Base-by-base conservation (phyloP, 2,797 vertebrate genomes). In the Potorous gilbertii region DNA sequence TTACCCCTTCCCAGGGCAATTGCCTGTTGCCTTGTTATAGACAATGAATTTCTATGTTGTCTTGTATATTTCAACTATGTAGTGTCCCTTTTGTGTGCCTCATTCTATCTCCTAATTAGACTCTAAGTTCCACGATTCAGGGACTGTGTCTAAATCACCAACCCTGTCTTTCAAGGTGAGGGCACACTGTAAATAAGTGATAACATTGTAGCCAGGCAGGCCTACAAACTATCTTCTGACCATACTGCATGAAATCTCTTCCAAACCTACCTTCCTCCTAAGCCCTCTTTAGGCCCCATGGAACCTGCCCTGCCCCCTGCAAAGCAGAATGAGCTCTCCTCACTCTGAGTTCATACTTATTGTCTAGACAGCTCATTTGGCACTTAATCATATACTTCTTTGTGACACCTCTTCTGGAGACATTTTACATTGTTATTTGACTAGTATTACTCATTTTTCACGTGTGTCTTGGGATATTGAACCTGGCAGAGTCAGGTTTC, bases 61-160 rank as follows among this genome's bases (percentile, higher is more conserved):
- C 74, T 87, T 46, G 40, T 87, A 50, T 50, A 87, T 27, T 50
- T 87, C 74, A 50, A 87, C 40, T 87, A 50, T 87, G 9, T 87
- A 46, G 21, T 10, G 74, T 50, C 40, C 21, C 74, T 46, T 87
- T 87, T 87, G 74, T 87, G 27, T 27, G 74, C 40, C 40, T 87
- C 40, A 87, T 87, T 87, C 74, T 87, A 27, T 46, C 74, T 87
- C 74, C 74, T 87, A 87, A 87, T 87, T 87, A 87, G 74, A 87
- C 74, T 87, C 31, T 87, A 87, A 87, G 24, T 87, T 87, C 74
- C 3, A 50, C 10, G 74, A 87, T 87, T 87, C 74, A 87, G 74
- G 74, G 74, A 50, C 74, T 87, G 74, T 87, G 74, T 87, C 74
- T 87, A 87, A 87, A 87, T 87, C 74, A 87, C 74, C 40, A 87